These are phyloP conservation scores for Gymnoscelis rufifasciata DNA, from an alignment of 2,888 invertebrate genomes.

Conservation along the genomic window DNA sequence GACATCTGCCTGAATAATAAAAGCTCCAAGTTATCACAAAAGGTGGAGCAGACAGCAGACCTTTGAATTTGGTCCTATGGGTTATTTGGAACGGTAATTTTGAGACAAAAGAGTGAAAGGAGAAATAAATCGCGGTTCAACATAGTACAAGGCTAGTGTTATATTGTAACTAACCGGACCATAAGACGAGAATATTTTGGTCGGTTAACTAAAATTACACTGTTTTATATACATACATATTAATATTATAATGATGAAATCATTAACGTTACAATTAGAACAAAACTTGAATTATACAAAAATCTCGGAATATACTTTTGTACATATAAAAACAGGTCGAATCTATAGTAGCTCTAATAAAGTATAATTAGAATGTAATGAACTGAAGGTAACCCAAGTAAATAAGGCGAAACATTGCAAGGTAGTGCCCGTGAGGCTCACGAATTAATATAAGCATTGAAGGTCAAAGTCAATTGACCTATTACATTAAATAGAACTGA, in stretches of 20 bases:
- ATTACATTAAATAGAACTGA: background rate
- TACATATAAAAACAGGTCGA: background rate
- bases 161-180: background rate
- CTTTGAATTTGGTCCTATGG: constrained; percentile 43
- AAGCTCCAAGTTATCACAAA: constrained; percentile 59
- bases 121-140: constrained; percentile 7
- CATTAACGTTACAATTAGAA: no score
- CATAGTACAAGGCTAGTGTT: constrained; percentile 3
- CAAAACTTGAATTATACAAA: no score
- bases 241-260: no score
- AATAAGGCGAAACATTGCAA: constrained; percentile 34
- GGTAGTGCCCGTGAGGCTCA: constrained; percentile 38
- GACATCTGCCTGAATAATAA: constrained; percentile 67
- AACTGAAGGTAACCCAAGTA: constrained; percentile 39
- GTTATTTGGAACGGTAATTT: constrained; percentile 28
- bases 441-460: constrained; percentile 33
- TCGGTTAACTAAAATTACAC: constrained; percentile 25
- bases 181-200: constrained; percentile 17
- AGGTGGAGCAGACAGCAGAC: constrained; percentile 48
- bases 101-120: constrained; percentile 20
- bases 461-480: constrained; percentile 31
- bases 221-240: no score
- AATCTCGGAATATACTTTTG: no score
- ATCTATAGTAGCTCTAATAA: constrained; percentile 6
- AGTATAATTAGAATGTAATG: constrained; percentile 28